Base-by-base conservation (phyloP, 2,797 vertebrate genomes). In the Galaxias olidus region DNA sequence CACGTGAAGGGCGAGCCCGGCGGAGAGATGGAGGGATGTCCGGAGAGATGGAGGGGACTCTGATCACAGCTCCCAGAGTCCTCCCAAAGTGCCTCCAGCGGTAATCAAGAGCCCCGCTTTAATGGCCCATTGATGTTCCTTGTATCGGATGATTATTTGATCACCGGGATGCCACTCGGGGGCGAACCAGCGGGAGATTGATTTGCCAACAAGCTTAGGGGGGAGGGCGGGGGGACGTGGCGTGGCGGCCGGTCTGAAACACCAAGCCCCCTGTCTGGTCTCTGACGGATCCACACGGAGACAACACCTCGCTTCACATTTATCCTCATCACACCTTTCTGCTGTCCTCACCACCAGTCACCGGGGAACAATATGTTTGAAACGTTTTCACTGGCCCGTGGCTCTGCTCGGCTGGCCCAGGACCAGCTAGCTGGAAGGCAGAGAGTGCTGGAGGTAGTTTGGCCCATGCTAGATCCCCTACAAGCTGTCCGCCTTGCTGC, bases 51-150 rank as follows among this genome's bases (percentile, higher is more conserved):
- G 20, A 54, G 12, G 40, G 53, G 14, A 55, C 12, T 40, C 19
- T 55, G 12, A 13, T 40, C 19, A 55, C 19, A 14, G 9, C 13
- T 68, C 68, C 76, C 71, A 78, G 68, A 79, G 71, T 73, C 69
- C 41, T 68, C 69, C 68, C 70, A 74, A 81, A 84, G 59, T 64
- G 68, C 65, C 71, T 75, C 70, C 75, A 76, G 82, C 74, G 73
- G 71, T 78, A 84, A 86, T 87, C 77, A 75, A 61, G 64, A 74
- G 61, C 69, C 65, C 48, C 77, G 73, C 6, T 30, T 78, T 84
- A 86, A 84, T 84, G 76, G 75, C 66, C 68, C 78, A 71, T 65
- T 86, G 66, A 86, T 82, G 77, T 75, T 79, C 78, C 86, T 66
- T 81, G 77, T 73, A 75, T 74, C 54, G 66, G 75, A 80, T 74